Evolutionary conservation across 92 coral and sea anemone species (phyloP).

Genomic region (Isaurus tuberculatus): DNA sequence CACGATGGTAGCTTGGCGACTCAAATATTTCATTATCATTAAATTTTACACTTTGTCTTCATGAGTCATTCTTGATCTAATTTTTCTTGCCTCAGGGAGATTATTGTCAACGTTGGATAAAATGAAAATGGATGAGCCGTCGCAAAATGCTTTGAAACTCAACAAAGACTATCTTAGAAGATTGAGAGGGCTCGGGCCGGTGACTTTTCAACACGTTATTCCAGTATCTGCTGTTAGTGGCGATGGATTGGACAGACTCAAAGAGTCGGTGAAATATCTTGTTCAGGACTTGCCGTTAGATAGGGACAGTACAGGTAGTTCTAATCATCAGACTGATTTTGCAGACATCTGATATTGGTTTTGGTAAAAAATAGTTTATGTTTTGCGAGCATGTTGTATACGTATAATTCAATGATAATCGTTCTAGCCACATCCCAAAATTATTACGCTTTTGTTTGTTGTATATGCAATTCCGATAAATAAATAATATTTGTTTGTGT

Average conservation of each 20-base stretch:
- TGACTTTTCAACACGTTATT: slow-evolving; percentile 63
- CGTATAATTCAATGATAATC: too few relatives aligned
- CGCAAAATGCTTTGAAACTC: slow-evolving; percentile 1
- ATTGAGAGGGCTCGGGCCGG: slow-evolving; percentile 35
- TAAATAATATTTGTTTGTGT: too few relatives aligned
- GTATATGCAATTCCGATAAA: too few relatives aligned
- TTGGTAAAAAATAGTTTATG: neutral
- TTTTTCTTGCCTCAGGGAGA: slow-evolving; percentile 17
- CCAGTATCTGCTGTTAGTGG: slow-evolving; percentile 78
- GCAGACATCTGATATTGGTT: neutral
- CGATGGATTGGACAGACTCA: slow-evolving; percentile 69
- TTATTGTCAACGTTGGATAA: slow-evolving; percentile 2
- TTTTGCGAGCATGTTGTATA: neutral
- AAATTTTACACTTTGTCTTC: neutral
- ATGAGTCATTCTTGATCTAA: neutral
- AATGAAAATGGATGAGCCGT: slow-evolving; percentile 29
- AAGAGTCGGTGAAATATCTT: slow-evolving; percentile 60
- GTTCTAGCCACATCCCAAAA: too few relatives aligned
- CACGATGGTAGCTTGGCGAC: neutral
- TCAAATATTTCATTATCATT: neutral
- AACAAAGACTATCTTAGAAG: slow-evolving; percentile 38
- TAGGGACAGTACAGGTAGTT: neutral
- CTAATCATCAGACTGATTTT: neutral
- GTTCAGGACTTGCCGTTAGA: slow-evolving; percentile 4
- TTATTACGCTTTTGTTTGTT: too few relatives aligned